These are phyloP conservation scores for Anser brachyrhynchus DNA, from an alignment of 2,113 vertebrate species.

Conservation along the genomic window DNA sequence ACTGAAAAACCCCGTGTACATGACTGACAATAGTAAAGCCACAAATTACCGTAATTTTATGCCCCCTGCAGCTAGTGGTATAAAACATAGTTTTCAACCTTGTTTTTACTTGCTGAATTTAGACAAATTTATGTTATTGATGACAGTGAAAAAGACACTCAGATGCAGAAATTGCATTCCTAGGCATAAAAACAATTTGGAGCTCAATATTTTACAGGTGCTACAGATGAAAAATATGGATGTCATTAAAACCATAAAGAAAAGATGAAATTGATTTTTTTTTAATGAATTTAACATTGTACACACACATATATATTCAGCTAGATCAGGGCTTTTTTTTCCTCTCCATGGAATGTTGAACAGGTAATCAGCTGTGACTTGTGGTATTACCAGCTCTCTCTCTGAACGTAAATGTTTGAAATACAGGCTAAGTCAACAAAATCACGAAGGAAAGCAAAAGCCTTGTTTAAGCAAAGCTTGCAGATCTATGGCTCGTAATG, in stretches of 20 bases:
- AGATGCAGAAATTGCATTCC: slow-evolving; percentile 64
- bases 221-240: background rate
- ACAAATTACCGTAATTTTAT: slow-evolving; percentile 79
- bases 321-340: background rate
- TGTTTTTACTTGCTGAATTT: slow-evolving; percentile 73
- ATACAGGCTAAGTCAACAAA: background rate
- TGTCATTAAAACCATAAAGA: background rate
- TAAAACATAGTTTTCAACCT: slow-evolving; percentile 69
- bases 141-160: slow-evolving; percentile 66
- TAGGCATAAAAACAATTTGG: slow-evolving; percentile 23
- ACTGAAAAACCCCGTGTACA: slow-evolving; percentile 55
- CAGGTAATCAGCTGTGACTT: background rate
- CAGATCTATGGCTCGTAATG: background rate
- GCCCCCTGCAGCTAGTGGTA: slow-evolving; percentile 72
- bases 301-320: background rate
- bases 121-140: slow-evolving; percentile 72
- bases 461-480: background rate
- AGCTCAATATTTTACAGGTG: background rate
- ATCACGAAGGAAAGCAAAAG: background rate
- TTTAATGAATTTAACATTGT: background rate
- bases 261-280: background rate
- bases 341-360: background rate
- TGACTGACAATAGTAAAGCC: slow-evolving; percentile 70
- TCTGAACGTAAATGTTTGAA: background rate
- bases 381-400: background rate